These are phyloP conservation scores for Sebastes baramenuke DNA, from an alignment of 2,797 vertebrate genomes.

Conservation along the genomic window DNA sequence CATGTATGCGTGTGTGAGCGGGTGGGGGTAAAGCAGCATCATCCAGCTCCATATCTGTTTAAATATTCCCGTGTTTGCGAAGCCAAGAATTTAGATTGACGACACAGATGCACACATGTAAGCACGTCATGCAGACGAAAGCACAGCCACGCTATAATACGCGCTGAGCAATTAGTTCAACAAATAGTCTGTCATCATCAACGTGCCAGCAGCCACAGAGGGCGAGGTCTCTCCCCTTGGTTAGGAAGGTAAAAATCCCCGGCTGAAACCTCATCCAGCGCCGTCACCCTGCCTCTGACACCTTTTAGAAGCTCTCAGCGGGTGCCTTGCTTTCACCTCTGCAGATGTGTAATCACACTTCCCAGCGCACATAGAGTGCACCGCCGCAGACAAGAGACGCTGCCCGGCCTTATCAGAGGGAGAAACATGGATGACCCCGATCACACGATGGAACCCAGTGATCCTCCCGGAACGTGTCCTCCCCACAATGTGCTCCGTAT, in stretches of 20 bases:
- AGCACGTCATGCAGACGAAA: constrained; percentile 11
- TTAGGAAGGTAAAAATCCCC: constrained; percentile 33
- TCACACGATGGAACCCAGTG: constrained; percentile 66
- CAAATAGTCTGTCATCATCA: constrained; percentile 33
- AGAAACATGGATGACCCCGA: constrained; percentile 78
- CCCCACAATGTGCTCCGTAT: constrained; percentile 51
- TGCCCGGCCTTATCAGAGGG: constrained; percentile 76
- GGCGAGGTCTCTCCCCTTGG: constrained; percentile 32
- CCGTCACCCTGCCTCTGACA: constrained; percentile 48
- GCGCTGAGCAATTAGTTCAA: constrained; percentile 32
- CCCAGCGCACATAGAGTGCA: constrained; percentile 52
- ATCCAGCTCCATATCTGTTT: constrained; percentile 33
- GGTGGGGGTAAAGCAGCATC: constrained; percentile 13
- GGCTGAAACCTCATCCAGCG: constrained; percentile 46
- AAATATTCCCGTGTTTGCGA: constrained; percentile 43
- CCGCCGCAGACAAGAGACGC: constrained; percentile 67
- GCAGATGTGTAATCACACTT: constrained; percentile 72
- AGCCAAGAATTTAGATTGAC: constrained; percentile 46
- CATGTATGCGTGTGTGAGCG: not conserved
- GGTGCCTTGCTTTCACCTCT: constrained; percentile 70
- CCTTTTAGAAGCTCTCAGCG: constrained; percentile 68
- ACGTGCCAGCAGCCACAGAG: not conserved
- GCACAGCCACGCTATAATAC: not conserved
- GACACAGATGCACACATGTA: constrained; percentile 35
- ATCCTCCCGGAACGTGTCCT: constrained; percentile 70